A percentile compares a stretch with the other conserved stretches of the same genome.
These are phyloP conservation scores for Herpetotheres cachinnans DNA, from an alignment of 2,113 vertebrate genomes.

Conservation along the genomic window DNA sequence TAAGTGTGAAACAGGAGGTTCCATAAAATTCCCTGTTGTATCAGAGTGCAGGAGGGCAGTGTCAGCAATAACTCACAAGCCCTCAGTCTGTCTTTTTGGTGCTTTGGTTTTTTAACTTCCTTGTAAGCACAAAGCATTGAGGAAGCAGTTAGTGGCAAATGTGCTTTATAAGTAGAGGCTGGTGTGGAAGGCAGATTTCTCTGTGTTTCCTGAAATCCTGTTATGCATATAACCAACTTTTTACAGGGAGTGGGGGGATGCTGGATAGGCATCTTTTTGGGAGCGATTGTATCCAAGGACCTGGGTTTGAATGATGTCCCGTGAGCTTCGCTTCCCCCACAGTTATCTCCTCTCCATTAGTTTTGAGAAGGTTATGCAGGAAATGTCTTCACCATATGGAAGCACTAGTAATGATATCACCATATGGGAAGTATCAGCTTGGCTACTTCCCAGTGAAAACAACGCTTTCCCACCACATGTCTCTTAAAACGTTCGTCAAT, in stretches of 20 bases:
- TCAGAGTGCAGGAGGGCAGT: not conserved
- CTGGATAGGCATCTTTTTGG: not conserved
- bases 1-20: not conserved
- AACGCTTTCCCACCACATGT: not conserved
- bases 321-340: not conserved
- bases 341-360: not conserved
- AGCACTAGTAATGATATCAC: not conserved
- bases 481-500: not conserved
- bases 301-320: not conserved
- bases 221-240: not conserved
- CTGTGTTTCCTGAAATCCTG: not conserved
- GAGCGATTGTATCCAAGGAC: fast-evolving
- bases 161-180: not conserved
- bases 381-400: conserved; percentile 54
- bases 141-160: not conserved
- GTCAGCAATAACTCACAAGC: not conserved
- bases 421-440: conserved; percentile 47
- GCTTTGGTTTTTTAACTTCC: not conserved
- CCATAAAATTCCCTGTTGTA: not conserved
- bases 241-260: not conserved
- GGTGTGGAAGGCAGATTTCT: not conserved
- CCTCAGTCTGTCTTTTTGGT: not conserved
- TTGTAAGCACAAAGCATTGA: not conserved
- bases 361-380: conserved; percentile 6
- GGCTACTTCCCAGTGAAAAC: conserved; percentile 40